Conservation (phyloP, 2,888 invertebrate genomes). For the Eustalomyia histrio region DNA sequence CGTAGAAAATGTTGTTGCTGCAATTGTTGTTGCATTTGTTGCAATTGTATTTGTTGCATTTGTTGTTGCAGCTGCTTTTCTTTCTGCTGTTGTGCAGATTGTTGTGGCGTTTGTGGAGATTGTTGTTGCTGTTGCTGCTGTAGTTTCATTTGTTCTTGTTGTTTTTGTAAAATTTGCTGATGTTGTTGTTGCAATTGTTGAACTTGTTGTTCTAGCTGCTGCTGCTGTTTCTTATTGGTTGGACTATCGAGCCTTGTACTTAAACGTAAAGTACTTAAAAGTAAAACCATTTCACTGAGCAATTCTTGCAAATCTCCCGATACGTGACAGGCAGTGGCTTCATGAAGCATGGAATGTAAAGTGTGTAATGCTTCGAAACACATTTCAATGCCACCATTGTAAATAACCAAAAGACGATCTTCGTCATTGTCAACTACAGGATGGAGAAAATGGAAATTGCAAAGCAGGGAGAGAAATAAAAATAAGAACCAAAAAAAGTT, state of each 20-base stretch:
- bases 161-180: constrained; percentile 65
- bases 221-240: constrained; percentile 76
- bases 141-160: constrained; percentile 65
- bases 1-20: constrained; percentile 75
- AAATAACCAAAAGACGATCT: constrained; percentile 93
- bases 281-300: constrained; percentile 87
- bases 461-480: background rate
- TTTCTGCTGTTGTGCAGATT: constrained; percentile 73
- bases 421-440: constrained; percentile 89
- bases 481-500: too few species aligned
- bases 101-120: constrained; percentile 69
- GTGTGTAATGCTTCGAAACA: constrained; percentile 90
- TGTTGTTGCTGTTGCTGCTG: constrained; percentile 69
- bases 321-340: constrained; percentile 93
- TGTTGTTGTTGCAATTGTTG: constrained; percentile 67
- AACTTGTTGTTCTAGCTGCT: constrained; percentile 71
- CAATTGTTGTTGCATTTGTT: constrained; percentile 73
- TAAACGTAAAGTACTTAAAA: constrained; percentile 86
- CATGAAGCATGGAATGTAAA: constrained; percentile 95
- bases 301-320: constrained; percentile 91
- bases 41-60: constrained; percentile 74
- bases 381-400: constrained; percentile 89
- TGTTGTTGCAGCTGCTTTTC: constrained; percentile 75
- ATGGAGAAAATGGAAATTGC: background rate
- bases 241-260: constrained; percentile 79